phyloP scores from a whole-genome alignment of 2,888 invertebrate genomes.

The Mylabris sibirica region DNA sequence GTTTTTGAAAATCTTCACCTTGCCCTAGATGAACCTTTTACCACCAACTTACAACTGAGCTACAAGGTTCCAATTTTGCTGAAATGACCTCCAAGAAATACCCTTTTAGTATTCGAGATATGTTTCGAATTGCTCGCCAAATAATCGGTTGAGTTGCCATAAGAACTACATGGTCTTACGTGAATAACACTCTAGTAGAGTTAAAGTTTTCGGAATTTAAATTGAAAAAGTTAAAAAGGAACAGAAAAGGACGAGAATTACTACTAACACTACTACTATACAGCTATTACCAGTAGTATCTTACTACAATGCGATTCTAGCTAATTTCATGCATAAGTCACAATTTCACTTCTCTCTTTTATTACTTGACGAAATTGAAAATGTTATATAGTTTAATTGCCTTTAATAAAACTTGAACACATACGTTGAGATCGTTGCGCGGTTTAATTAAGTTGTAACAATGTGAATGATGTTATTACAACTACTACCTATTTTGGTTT shows the following conservation, averaged over 20 bases:
- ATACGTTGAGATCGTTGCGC: slow-evolving; percentile 46
- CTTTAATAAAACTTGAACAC: slow-evolving; percentile 57
- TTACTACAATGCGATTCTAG: slow-evolving; percentile 31
- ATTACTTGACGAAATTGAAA: slow-evolving; percentile 55
- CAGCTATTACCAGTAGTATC: not conserved
- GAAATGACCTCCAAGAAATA: no score
- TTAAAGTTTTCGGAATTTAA: slow-evolving; percentile 27
- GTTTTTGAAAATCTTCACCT: no score
- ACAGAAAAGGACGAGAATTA: not conserved
- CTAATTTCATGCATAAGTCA: slow-evolving; percentile 47
- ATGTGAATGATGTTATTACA: slow-evolving; percentile 52
- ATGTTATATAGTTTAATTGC: slow-evolving; percentile 57
- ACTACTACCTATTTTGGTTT: slow-evolving; percentile 47
- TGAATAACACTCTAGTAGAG: no score
- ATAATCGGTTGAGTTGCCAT: no score
- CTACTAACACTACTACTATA: not conserved
- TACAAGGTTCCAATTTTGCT: no score
- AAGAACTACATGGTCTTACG: no score
- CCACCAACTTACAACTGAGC: no score
- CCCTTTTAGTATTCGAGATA: no score
- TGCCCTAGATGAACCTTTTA: no score
- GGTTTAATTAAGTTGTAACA: slow-evolving; percentile 58
- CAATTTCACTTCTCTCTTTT: slow-evolving; percentile 47
- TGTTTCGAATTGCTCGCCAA: no score
- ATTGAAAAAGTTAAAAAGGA: slow-evolving; percentile 31